A percentile compares a stretch with the other conserved stretches of the same genome.
Conservation (phyloP, 2,797 vertebrate species). For the Xyrichtys novacula region DNA sequence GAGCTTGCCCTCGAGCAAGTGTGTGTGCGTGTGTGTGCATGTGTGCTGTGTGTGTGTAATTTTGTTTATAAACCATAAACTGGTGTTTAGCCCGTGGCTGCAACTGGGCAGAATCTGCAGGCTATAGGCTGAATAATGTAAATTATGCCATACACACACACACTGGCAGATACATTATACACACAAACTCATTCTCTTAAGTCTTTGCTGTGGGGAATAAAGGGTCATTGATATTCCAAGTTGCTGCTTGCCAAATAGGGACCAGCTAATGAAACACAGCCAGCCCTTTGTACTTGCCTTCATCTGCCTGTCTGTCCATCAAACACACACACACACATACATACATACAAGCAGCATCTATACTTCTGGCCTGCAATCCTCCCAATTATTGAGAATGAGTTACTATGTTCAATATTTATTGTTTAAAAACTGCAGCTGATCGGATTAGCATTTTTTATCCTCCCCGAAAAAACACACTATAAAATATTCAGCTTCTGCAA, state of each 20-base stretch:
- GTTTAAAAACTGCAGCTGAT: conserved; percentile 59
- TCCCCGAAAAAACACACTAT: conserved; percentile 44
- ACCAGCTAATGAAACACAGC: conserved; percentile 78
- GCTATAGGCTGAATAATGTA: conserved; percentile 46
- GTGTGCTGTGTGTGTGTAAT: conserved; percentile 58
- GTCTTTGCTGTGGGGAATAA: conserved; percentile 60
- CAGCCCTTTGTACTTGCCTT: conserved; percentile 61
- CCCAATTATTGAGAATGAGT: conserved; percentile 27
- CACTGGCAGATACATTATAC: background rate
- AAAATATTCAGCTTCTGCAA: conserved; percentile 66
- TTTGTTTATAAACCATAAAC: conserved; percentile 67
- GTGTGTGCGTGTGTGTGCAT: conserved; percentile 64
- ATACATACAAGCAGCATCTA: background rate
- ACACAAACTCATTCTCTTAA: conserved; percentile 35
- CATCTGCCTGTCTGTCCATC: conserved; percentile 31
- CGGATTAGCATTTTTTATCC: conserved; percentile 57
- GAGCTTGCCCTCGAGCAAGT: conserved; percentile 55
- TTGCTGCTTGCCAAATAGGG: conserved; percentile 79
- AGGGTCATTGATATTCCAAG: conserved; percentile 82
- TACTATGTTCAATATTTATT: conserved; percentile 64
- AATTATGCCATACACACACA: conserved; percentile 2
- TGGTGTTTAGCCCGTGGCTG: conserved; percentile 58
- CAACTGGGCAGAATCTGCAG: conserved; percentile 42
- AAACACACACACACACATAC: conserved; percentile 9
- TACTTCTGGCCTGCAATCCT: conserved; percentile 26